phyloP scores from a whole-genome alignment of 2,888 invertebrate genomes.

The Lasioglossum pauxillum region DNA sequence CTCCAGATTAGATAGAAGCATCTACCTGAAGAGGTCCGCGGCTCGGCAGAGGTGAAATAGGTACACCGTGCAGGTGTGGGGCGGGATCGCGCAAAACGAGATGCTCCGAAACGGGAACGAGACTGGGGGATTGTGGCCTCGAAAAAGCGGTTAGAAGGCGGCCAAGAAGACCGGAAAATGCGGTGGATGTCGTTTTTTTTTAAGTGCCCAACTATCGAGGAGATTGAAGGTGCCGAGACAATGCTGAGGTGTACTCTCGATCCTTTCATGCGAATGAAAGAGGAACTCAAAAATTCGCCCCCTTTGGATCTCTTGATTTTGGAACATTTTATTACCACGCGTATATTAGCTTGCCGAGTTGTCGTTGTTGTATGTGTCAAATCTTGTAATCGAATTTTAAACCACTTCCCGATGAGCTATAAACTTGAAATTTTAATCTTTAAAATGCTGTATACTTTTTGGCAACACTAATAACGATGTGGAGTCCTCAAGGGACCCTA shows the following conservation, averaged over 20 bases:
- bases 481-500: too few relatives aligned
- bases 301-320: background rate
- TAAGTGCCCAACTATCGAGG: slow-evolving; percentile 6
- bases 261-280: background rate
- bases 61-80: background rate
- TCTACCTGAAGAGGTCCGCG: slow-evolving; percentile 40
- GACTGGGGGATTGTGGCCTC: slow-evolving; percentile 55
- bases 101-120: slow-evolving; percentile 61
- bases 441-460: too few relatives aligned
- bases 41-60: slow-evolving; percentile 42
- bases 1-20: slow-evolving; percentile 60
- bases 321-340: background rate
- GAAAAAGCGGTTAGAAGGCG: slow-evolving; percentile 47
- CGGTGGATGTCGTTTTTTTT: slow-evolving; percentile 17
- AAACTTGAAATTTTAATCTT: too few relatives aligned
- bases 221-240: slow-evolving; percentile 12
- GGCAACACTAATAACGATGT: too few relatives aligned
- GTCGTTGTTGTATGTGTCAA: too few relatives aligned
- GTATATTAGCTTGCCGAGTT: too few relatives aligned
- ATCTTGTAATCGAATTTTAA: too few relatives aligned
- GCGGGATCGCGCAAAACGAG: slow-evolving; percentile 59
- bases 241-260: background rate
- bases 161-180: slow-evolving; percentile 39
- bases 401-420: too few relatives aligned
- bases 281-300: background rate